Conservation (phyloP, 2,113 vertebrate species). For the Naja naja region DNA sequence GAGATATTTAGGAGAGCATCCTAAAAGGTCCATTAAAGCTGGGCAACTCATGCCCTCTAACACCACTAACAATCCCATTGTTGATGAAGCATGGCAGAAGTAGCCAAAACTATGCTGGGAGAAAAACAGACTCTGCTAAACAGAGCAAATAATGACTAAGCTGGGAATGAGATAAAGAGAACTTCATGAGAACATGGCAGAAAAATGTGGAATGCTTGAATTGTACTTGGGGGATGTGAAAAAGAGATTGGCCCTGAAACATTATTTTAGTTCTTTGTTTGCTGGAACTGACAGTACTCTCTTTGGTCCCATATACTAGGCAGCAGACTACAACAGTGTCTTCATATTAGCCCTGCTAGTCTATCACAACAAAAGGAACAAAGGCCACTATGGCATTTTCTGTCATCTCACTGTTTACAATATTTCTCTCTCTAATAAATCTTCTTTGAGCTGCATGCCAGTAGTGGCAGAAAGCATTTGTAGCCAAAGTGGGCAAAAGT, state of each 20-base stretch:
- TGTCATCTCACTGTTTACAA: background rate
- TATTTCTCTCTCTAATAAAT: background rate
- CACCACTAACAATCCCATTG: background rate
- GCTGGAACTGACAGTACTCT: background rate
- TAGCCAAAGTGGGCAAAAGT: background rate
- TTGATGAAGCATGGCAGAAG: background rate
- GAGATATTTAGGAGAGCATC: background rate
- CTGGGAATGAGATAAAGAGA: background rate
- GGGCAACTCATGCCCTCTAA: background rate
- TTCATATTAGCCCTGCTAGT: background rate
- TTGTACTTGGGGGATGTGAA: background rate
- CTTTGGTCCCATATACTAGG: background rate
- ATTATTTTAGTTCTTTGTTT: background rate
- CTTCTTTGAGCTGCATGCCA: background rate
- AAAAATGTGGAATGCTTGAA: background rate
- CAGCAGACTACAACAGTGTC: background rate
- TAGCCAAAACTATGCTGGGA: background rate
- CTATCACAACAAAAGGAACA: background rate
- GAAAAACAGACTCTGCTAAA: background rate
- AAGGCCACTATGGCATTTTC: background rate
- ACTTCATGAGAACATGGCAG: background rate
- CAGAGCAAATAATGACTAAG: background rate
- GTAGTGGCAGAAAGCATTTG: background rate
- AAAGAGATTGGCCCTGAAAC: background rate
- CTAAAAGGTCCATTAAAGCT: background rate